Conservation (phyloP, 2,888 invertebrate species). For the Smittia sp. region DNA sequence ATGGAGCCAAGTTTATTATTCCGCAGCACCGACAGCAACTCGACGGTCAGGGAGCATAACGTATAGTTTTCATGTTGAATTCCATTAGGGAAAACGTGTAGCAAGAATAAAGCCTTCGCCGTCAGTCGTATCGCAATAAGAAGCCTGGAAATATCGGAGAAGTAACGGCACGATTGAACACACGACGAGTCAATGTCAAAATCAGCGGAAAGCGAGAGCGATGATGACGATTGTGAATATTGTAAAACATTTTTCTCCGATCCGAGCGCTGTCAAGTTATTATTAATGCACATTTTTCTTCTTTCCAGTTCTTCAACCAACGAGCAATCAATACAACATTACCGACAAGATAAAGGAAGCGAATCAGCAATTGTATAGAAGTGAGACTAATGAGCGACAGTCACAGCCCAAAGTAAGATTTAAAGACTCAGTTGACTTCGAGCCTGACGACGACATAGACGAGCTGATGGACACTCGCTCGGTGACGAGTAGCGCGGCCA, state of each 20-base stretch:
- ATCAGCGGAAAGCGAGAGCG: constrained; percentile 34
- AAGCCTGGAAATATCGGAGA: not conserved
- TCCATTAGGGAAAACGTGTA: too few relatives aligned
- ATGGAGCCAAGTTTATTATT: too few relatives aligned
- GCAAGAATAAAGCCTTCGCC: too few relatives aligned
- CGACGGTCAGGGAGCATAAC: too few relatives aligned
- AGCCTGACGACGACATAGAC: constrained; percentile 30
- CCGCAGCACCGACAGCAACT: too few relatives aligned
- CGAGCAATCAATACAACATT: constrained; percentile 37
- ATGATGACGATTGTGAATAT: constrained; percentile 36
- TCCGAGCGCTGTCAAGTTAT: not conserved
- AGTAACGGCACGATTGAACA: not conserved
- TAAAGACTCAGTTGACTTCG: constrained; percentile 33
- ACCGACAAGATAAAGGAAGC: constrained; percentile 38
- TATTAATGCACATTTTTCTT: not conserved
- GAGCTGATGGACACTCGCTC: constrained; percentile 28
- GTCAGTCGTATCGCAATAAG: not conserved
- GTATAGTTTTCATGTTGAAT: too few relatives aligned
- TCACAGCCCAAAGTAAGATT: constrained; percentile 35
- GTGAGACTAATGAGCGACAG: not conserved
- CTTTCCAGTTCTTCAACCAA: constrained; percentile 29
- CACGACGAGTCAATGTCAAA: constrained; percentile 35
- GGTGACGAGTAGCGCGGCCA: not conserved
- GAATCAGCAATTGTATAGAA: constrained; percentile 25
- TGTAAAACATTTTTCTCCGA: constrained; percentile 12